These are phyloP conservation scores for Drosophila neotestacea DNA, from an alignment of 2,888 invertebrate genomes.

Conservation along the genomic window DNA sequence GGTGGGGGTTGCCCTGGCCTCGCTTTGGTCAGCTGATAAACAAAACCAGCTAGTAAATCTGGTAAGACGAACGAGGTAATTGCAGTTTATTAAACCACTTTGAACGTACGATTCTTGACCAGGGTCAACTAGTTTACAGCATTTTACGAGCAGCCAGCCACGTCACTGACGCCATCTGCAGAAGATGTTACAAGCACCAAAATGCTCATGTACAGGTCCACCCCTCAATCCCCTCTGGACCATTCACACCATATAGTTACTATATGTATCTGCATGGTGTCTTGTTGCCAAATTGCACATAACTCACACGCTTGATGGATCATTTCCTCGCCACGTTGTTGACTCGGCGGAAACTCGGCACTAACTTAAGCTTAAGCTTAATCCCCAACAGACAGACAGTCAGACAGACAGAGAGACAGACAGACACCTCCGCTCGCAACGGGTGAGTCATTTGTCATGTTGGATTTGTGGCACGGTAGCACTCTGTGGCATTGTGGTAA, in stretches of 20 bases:
- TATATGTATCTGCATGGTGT: background rate
- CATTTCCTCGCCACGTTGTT: constrained; percentile 66
- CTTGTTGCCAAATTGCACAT: constrained; percentile 63
- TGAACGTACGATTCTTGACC: constrained; percentile 73
- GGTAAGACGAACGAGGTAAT: constrained; percentile 60
- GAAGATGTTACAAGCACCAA: constrained; percentile 9
- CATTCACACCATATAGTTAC: too few relatives aligned
- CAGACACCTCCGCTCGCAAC: constrained; percentile 28
- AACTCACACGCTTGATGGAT: constrained; percentile 72
- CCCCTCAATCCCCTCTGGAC: background rate
- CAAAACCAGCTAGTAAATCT: constrained; percentile 36
- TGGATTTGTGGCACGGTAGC: constrained; percentile 30
- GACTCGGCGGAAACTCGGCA: constrained; percentile 57
- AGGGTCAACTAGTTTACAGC: constrained; percentile 74
- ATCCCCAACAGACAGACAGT: constrained; percentile 15
- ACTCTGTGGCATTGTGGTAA: constrained; percentile 6
- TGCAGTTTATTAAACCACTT: constrained; percentile 79
- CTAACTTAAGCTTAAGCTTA: constrained; percentile 47
- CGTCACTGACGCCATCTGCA: constrained; percentile 33
- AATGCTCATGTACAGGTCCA: constrained; percentile 13
- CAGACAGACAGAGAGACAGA: background rate
- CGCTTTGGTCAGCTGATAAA: constrained; percentile 46
- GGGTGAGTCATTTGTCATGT: constrained; percentile 70
- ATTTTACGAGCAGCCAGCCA: constrained; percentile 38
- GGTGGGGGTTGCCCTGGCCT: constrained; percentile 50